phyloP scores from a whole-genome alignment of 2,888 invertebrate genomes.

The Epirrita christyi region DNA sequence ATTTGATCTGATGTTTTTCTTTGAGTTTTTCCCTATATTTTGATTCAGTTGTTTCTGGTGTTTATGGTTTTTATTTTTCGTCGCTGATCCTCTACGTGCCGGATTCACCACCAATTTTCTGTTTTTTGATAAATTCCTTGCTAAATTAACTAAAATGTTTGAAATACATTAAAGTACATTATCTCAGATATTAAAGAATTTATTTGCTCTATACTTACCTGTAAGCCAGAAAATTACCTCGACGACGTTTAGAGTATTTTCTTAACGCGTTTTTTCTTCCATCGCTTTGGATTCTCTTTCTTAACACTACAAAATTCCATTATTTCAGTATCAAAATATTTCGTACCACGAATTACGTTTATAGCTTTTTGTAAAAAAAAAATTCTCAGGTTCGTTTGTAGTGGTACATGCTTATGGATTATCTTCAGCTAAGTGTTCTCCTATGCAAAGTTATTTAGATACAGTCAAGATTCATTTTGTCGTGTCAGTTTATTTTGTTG shows the following conservation, averaged over 20 bases:
- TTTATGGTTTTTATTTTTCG: slow-evolving; percentile 6
- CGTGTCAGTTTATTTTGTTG: too few species aligned
- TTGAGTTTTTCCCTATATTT: background rate
- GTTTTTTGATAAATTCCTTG: slow-evolving; percentile 22
- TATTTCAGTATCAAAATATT: too few species aligned
- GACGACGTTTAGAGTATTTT: slow-evolving; percentile 14
- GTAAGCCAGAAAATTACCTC: slow-evolving; percentile 10
- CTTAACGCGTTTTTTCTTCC: background rate
- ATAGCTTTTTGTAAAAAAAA: background rate
- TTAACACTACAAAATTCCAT: slow-evolving; percentile 37
- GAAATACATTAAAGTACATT: background rate
- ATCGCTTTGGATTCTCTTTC: slow-evolving; percentile 23
- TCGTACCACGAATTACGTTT: too few species aligned
- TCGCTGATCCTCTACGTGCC: slow-evolving; percentile 7
- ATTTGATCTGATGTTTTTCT: slow-evolving; percentile 10
- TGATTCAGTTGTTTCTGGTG: background rate
- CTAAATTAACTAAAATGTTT: slow-evolving; percentile 8
- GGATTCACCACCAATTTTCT: slow-evolving; percentile 30
- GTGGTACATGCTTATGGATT: slow-evolving; percentile 40
- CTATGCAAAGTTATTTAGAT: too few species aligned
- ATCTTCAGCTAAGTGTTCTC: too few species aligned
- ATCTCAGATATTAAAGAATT: background rate
- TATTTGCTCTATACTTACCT: background rate
- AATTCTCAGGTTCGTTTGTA: slow-evolving; percentile 41
- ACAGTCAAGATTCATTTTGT: too few species aligned